A percentile compares a stretch with the other conserved stretches of the same genome.
Conservation (phyloP, 2,888 invertebrate genomes). For the Elmis aenea region DNA sequence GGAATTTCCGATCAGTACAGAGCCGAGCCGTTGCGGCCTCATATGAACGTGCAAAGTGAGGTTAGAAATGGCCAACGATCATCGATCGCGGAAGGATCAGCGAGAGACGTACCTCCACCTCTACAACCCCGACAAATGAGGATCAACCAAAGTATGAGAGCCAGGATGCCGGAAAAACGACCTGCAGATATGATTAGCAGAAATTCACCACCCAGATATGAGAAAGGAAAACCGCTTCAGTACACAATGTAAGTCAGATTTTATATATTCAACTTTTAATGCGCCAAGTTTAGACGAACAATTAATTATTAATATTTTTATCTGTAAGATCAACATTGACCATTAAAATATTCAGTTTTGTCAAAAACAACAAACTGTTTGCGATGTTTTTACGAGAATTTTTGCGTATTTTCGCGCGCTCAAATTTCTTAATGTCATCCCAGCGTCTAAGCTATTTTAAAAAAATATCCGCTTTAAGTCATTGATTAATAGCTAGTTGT, state of each 20-base stretch:
- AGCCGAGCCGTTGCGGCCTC: constrained; percentile 40
- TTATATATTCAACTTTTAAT: no score
- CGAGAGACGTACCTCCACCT: constrained; percentile 37
- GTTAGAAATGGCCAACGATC: constrained; percentile 31
- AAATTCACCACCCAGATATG: constrained; percentile 33
- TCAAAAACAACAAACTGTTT: no score
- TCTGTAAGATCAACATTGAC: no score
- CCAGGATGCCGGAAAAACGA: constrained; percentile 34
- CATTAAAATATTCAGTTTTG: no score
- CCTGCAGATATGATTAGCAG: constrained; percentile 17
- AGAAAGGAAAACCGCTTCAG: constrained; percentile 28
- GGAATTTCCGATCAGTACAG: constrained; percentile 39
- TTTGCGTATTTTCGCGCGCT: no score
- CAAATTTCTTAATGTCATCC: no score
- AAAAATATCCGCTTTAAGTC: no score
- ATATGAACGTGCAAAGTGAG: constrained; percentile 9
- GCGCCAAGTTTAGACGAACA: no score
- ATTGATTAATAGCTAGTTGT: no score
- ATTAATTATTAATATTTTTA: no score
- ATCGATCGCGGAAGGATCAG: constrained; percentile 38
- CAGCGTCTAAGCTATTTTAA: no score
- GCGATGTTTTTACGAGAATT: no score
- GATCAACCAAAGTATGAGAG: constrained; percentile 45
- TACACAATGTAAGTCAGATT: constrained; percentile 41
- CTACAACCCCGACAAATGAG: constrained; percentile 44